Evolutionary conservation across 2,797 vertebrate species (phyloP).

Genomic region (Serranus cabrilla): DNA sequence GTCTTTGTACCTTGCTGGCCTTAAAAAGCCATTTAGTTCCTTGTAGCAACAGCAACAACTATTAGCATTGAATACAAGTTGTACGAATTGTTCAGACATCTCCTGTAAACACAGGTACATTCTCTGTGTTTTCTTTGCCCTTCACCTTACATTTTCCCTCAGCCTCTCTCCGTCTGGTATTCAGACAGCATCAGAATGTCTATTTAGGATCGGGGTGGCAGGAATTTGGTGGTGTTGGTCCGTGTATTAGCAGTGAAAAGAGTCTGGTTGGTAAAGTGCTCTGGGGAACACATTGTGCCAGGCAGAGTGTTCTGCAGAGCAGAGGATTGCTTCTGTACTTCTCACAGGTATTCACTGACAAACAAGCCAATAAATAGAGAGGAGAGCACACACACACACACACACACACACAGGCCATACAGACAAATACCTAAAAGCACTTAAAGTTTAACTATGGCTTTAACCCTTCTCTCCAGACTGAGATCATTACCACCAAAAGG

Average conservation of each 20-base stretch:
- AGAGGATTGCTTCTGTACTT: constrained; percentile 49
- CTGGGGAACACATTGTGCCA: constrained; percentile 56
- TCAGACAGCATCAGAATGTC: constrained; percentile 15
- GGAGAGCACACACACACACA: constrained; percentile 2
- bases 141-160: constrained; percentile 11
- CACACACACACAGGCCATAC: constrained; percentile 6
- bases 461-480: constrained; percentile 25
- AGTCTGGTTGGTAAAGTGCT: constrained; percentile 53
- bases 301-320: constrained; percentile 55
- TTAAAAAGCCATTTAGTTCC: constrained; percentile 12
- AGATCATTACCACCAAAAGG: constrained; percentile 43
- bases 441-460: constrained; percentile 40
- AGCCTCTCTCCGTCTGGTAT: constrained; percentile 8
- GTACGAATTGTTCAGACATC: not conserved
- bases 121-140: constrained; percentile 2
- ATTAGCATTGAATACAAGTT: not conserved
- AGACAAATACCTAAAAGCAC: constrained; percentile 29
- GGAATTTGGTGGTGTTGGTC: constrained; percentile 49
- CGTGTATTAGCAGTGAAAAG: constrained; percentile 45
- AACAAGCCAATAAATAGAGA: constrained; percentile 57
- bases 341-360: constrained; percentile 62
- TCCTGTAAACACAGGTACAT: constrained; percentile 15
- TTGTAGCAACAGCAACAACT: constrained; percentile 12
- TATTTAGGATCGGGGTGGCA: constrained; percentile 29
- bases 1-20: not conserved